Conservation (phyloP, 2,888 invertebrate genomes). For the Sphaerophoria rueppellii region DNA sequence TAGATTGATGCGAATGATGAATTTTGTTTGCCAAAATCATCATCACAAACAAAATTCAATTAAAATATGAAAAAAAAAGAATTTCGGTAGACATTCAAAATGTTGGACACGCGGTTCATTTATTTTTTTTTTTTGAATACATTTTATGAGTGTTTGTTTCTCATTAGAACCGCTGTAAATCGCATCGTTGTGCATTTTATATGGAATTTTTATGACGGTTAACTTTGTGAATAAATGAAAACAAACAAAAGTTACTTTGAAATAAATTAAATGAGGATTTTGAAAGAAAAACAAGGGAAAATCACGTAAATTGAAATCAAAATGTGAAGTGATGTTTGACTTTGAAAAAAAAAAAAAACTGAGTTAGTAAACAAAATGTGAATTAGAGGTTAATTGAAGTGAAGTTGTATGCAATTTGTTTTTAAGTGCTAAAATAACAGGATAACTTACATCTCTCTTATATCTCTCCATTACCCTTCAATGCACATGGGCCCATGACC, state of each 20-base stretch:
- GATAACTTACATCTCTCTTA: no score
- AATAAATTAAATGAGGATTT: background rate
- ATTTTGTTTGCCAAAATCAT: slow-evolving; percentile 34
- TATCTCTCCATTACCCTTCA: no score
- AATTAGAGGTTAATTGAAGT: no score
- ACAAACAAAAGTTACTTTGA: slow-evolving; percentile 15
- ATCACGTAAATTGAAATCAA: no score
- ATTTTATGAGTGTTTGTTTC: slow-evolving; percentile 6
- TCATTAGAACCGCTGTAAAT: background rate
- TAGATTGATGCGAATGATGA: slow-evolving; percentile 47
- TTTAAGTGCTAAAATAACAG: no score
- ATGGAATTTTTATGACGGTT: slow-evolving; percentile 17
- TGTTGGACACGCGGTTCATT: slow-evolving; percentile 20
- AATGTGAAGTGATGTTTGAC: no score
- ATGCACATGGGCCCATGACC: no score
- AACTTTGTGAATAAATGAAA: slow-evolving; percentile 6
- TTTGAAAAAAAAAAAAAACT: no score
- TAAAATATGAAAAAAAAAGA: background rate
- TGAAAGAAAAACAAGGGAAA: background rate
- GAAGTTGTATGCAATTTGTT: no score
- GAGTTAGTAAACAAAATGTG: no score
- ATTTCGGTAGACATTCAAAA: background rate
- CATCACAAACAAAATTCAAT: slow-evolving; percentile 2
- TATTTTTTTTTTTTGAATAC: slow-evolving; percentile 15
- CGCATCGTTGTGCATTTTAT: slow-evolving; percentile 31